A percentile compares a stretch with the other conserved stretches of the same genome.
Conservation (phyloP, 2,113 vertebrate genomes). For the Sphyrna mokarran region DNA sequence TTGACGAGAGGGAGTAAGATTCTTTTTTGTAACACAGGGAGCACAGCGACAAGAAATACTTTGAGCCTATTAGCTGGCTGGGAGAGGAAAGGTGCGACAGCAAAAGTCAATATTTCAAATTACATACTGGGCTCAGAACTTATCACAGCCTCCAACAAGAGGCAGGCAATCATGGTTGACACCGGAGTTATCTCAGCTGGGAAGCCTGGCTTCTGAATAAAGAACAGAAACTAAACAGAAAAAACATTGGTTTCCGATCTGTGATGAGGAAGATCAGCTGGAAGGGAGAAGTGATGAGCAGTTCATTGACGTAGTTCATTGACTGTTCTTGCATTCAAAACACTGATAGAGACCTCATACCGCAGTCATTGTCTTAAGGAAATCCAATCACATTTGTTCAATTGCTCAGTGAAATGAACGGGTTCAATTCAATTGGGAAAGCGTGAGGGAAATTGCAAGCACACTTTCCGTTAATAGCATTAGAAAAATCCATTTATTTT, state of each 20-base stretch:
- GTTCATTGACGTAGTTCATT: neutral
- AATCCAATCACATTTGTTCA: slow-evolving; percentile 23
- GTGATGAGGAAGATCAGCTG: neutral
- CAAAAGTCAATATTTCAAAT: neutral
- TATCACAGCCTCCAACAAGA: neutral
- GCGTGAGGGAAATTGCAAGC: neutral
- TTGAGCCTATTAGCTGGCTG: neutral
- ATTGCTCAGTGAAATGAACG: neutral
- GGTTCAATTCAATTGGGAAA: neutral
- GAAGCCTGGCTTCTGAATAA: neutral
- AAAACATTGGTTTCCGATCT: neutral
- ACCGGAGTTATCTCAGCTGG: slow-evolving; percentile 1
- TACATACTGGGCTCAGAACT: neutral
- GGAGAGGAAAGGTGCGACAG: no score
- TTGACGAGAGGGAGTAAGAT: neutral
- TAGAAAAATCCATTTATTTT: slow-evolving; percentile 6
- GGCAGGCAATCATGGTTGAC: neutral
- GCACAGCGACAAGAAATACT: neutral
- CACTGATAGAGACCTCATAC: neutral
- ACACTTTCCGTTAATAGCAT: neutral
- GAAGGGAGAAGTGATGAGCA: neutral
- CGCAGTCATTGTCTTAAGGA: neutral
- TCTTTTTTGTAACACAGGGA: neutral
- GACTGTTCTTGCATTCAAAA: neutral
- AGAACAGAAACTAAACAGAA: neutral